phyloP scores from a whole-genome alignment of 2,797 vertebrate species.

The Poeciliopsis presidionis region DNA sequence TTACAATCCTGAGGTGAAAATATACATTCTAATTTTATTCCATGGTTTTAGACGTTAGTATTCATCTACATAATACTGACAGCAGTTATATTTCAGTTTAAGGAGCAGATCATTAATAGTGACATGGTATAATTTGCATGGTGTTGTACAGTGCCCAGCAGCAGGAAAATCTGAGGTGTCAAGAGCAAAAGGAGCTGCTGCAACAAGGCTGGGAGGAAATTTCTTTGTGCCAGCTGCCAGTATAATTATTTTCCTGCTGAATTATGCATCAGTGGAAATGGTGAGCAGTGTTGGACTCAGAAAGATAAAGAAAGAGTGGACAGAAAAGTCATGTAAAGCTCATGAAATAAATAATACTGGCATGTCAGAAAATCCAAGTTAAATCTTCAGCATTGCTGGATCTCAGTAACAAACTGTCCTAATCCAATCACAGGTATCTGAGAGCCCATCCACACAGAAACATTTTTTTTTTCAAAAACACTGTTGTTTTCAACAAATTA shows the following conservation, averaged over 20 bases:
- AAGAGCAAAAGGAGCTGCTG: conserved; percentile 62
- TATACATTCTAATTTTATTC: conserved; percentile 37
- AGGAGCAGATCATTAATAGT: conserved; percentile 35
- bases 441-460: neutral
- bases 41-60: conserved; percentile 17
- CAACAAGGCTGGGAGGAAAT: conserved; percentile 72
- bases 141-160: conserved; percentile 55
- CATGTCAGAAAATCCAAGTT: conserved; percentile 28
- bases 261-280: conserved; percentile 81
- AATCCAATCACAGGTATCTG: neutral
- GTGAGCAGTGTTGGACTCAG: conserved; percentile 71
- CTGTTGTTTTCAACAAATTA: neutral
- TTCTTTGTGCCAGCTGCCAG: conserved; percentile 78
- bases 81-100: conserved; percentile 38
- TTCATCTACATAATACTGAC: conserved; percentile 36
- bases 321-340: conserved; percentile 60
- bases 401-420: neutral
- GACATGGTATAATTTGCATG: conserved; percentile 52
- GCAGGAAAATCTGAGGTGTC: conserved; percentile 68
- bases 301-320: conserved; percentile 62
- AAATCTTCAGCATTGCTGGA: conserved; percentile 29
- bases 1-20: conserved; percentile 38
- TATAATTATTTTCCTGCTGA: conserved; percentile 80
- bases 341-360: conserved; percentile 45
- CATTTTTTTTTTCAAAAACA: neutral